Percentiles rank a stretch among this genome's conserved stretches.
Conservation (phyloP, 1,140 invertebrate genomes). For the Dysdera silvatica region DNA sequence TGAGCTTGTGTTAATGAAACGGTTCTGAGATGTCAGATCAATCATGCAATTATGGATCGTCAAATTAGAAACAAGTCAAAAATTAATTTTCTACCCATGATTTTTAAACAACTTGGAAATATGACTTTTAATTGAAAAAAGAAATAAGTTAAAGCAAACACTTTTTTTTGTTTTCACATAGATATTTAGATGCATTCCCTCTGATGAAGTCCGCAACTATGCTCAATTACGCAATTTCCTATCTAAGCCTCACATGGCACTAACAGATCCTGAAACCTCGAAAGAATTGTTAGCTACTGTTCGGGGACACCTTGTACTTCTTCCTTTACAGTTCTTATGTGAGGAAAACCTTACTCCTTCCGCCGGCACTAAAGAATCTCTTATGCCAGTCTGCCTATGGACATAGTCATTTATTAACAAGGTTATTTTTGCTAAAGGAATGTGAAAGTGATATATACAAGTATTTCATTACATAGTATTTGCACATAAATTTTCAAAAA, state of each 20-base stretch:
- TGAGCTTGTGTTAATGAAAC: too few species aligned
- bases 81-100: too few species aligned
- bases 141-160: not conserved
- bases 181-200: slow-evolving; percentile 76
- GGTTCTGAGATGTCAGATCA: too few species aligned
- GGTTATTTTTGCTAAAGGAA: too few species aligned
- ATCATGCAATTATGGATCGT: too few species aligned
- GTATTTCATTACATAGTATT: too few species aligned
- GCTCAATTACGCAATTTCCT: slow-evolving; percentile 62
- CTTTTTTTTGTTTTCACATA: slow-evolving; percentile 33
- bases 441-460: too few species aligned
- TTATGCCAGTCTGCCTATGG: slow-evolving; percentile 48
- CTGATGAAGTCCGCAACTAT: slow-evolving; percentile 66
- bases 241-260: slow-evolving; percentile 55
- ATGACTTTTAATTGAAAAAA: too few species aligned
- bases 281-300: slow-evolving; percentile 61
- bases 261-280: slow-evolving; percentile 58
- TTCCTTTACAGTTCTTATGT: slow-evolving; percentile 76
- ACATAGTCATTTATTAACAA: too few species aligned
- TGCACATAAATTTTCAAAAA: too few species aligned
- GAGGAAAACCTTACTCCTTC: slow-evolving; percentile 72
- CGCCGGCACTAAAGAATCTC: slow-evolving; percentile 64
- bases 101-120: too few species aligned
- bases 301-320: slow-evolving; percentile 73
- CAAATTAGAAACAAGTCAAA: too few species aligned